Evolutionary conservation across 2,888 invertebrate genomes (phyloP), one percentile per base, ranked within the genome.

Genomic region (Globia sparganii): DNA sequence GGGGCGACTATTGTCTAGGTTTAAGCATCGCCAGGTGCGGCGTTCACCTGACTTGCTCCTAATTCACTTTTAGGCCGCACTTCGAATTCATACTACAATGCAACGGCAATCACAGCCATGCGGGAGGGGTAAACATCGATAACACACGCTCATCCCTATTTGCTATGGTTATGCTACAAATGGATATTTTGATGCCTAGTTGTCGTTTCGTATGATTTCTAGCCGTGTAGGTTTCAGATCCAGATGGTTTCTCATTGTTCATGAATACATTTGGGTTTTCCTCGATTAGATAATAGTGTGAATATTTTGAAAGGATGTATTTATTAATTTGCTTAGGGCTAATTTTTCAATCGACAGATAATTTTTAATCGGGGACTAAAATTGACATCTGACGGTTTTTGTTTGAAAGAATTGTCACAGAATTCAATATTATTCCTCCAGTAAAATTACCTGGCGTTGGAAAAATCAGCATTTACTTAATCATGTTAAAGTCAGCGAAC

Each of bases 1-100:
- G 72, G 81, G 82, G 81, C 73, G 70, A 66, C 82, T 72, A 89
- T 88, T 87, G 88, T 87, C 80, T 87, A 82, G 85, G 78, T 79
- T 81, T 80, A 86, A 80, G 80, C 85, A 66, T 69, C 62, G 80
- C 73, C 88, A 90, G 87, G 87, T 89, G 89, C 88, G 66, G 77
- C 77, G 87, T 84, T 77, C 91, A 91, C 86, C 90, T 89, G 91
- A 89, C 90, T 92, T 91, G 90, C 79, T 90, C 90, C 93, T 93
- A 92, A 94, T 94, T 94, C 93, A 92, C 91, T 88, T 88, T 88
- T 88, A 83, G 89, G 91, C 88, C 81, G 85, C 83, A 83, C 88
- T 89, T 86, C 77, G 86, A 81, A 81, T 86, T 75, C 80, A 74
- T 78, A 66, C 71, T 77, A 86, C 90, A 90, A 88, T 88, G 85